phyloP scores from a whole-genome alignment of 2,888 invertebrate genomes.

The Griposia aprilina region DNA sequence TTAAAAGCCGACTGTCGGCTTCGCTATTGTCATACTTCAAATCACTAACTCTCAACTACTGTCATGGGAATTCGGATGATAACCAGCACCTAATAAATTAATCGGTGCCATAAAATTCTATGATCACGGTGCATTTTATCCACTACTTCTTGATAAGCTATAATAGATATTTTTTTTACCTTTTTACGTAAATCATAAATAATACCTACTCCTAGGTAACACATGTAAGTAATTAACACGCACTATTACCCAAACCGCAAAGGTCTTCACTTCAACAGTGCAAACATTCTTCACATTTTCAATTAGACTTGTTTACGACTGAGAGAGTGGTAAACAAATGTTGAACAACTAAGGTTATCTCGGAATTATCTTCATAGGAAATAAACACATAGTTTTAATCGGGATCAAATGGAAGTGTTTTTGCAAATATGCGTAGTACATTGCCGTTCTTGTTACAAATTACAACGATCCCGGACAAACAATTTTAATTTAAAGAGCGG shows the following conservation, averaged over 20 bases:
- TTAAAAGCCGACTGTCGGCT: too few relatives aligned
- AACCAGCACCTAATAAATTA: background rate
- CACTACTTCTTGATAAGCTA: background rate
- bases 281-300: constrained; percentile 31
- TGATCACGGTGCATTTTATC: too few relatives aligned
- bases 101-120: too few relatives aligned
- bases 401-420: background rate
- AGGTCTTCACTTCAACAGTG: constrained; percentile 32
- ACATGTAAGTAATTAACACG: constrained; percentile 37
- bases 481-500: too few relatives aligned
- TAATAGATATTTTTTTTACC: background rate
- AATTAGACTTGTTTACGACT: background rate
- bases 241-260: constrained; percentile 39
- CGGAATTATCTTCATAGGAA: background rate
- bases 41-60: background rate
- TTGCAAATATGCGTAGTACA: background rate
- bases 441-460: background rate
- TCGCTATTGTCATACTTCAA: background rate
- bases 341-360: background rate
- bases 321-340: background rate
- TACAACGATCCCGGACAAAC: too few relatives aligned
- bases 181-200: constrained; percentile 28
- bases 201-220: constrained; percentile 7
- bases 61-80: background rate
- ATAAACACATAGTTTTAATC: background rate